Evolutionary conservation across 2,113 vertebrate species (phyloP).

Genomic region (Phycodurus eques): DNA sequence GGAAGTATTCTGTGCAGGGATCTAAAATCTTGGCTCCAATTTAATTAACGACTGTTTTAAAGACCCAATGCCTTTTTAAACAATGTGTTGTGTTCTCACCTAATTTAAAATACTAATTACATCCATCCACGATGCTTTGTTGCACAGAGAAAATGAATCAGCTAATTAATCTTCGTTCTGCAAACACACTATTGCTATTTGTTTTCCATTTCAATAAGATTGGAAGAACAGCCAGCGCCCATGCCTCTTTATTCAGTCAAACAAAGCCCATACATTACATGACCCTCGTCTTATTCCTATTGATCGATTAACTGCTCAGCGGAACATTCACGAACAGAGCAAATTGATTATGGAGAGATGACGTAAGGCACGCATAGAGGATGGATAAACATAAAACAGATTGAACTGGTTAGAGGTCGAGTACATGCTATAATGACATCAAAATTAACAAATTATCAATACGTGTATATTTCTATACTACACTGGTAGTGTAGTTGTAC

Average conservation of each 20-base stretch:
- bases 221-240: conserved; percentile 23
- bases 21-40: not conserved
- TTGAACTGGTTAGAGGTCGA: conserved; percentile 50
- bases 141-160: conserved; percentile 1
- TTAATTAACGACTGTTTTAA: conserved; percentile 1
- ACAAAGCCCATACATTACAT: conserved; percentile 67
- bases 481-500: no score
- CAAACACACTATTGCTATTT: not conserved
- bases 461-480: no score
- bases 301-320: conserved; percentile 70
- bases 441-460: not conserved
- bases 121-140: conserved; percentile 2
- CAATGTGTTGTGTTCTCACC: conserved; percentile 6
- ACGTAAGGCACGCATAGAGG: conserved; percentile 39
- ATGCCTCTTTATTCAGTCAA: conserved; percentile 47
- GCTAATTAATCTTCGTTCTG: conserved; percentile 10
- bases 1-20: not conserved
- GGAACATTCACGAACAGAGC: conserved; percentile 56
- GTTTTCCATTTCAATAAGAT: not conserved
- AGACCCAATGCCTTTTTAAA: not conserved
- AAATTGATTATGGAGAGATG: conserved; percentile 65
- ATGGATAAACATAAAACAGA: conserved; percentile 51
- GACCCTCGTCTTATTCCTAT: conserved; percentile 52
- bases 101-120: conserved; percentile 11
- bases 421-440: not conserved